Percentiles rank a stretch among this genome's conserved stretches.
Evolutionary conservation across 2,113 vertebrate genomes (phyloP).

Genomic region (Dicaeum eximium): DNA sequence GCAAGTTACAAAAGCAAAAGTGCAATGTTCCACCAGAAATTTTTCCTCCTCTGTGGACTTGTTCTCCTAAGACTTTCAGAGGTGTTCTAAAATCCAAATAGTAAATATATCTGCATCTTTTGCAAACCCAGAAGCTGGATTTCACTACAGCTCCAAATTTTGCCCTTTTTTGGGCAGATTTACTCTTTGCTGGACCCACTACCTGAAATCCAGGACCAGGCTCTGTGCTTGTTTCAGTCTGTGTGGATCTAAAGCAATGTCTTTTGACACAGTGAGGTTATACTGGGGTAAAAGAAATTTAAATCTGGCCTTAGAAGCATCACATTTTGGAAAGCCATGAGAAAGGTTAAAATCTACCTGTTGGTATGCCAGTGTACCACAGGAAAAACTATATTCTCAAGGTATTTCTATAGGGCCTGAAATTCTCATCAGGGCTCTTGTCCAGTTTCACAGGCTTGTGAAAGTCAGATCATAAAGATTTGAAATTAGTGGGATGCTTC

Average conservation of each 20-base stretch:
- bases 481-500: not conserved
- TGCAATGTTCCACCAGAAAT: not conserved
- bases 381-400: not conserved
- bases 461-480: constrained; percentile 26
- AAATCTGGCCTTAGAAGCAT: not conserved
- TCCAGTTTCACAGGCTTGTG: not conserved
- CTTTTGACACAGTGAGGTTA: not conserved
- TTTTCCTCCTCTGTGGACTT: not conserved
- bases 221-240: not conserved
- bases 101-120: not conserved
- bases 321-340: not conserved
- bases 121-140: not conserved
- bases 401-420: not conserved
- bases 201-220: not conserved
- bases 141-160: not conserved
- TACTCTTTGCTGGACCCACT: not conserved
- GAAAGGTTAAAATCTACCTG: not conserved
- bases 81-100: not conserved
- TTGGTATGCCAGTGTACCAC: not conserved
- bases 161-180: not conserved
- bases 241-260: not conserved
- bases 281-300: not conserved
- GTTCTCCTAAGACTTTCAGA: not conserved
- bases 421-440: constrained; percentile 17
- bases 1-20: not conserved